Base-by-base conservation (phyloP, 2,797 vertebrate genomes). In the Margarornis squamiger region DNA sequence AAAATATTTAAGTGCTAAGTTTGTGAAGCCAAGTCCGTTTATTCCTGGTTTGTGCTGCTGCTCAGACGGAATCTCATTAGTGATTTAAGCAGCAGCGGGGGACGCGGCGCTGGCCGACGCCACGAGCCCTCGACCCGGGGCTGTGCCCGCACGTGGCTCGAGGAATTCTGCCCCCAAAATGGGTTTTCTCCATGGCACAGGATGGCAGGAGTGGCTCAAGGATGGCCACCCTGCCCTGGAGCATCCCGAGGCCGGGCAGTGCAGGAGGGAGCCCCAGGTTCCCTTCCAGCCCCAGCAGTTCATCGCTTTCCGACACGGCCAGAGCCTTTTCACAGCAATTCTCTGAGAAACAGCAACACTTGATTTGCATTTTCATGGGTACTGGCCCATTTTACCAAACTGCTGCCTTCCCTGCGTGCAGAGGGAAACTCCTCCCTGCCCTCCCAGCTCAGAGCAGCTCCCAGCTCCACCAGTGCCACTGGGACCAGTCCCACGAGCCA, bases 1-100 rank as follows among this genome's bases (percentile, higher is more conserved):
- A 97, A 97, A 97, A 96, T 92, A 97, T 90, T 93, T 48, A 94
- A 96, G 93, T 1, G 12, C 36, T 79, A 62, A 65, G 76, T 86
- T 89, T 87, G 86, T 38, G 92, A 88, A 94, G 94, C 92, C 93
- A 93, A 97, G 63, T 73, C 84, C 71, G 49, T 91, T 95, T 91
- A 86, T 82, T 80, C 65, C 86, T 24, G 52, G 62, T 92, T 83
- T 87, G 8, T 75, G 88, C 63, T 52, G 91, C 83, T 85, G 89
- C 93, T 97, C 30, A 18, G 58, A 77, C n/a, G 39, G 83, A 88
- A 77, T 45, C 66, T 66, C 61, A 91, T 77, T 18, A 88, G 84
- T 5, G 14, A 66, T 57, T 66, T 9, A 20, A 51, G 18, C 71
- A n/a, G 85, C 66, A 16, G 68, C 2, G 13, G 14, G 93, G 67